A percentile compares a stretch with the other conserved stretches of the same genome.
Evolutionary conservation across 2,888 invertebrate species (phyloP).

Genomic region (Andricus quercusramuli): DNA sequence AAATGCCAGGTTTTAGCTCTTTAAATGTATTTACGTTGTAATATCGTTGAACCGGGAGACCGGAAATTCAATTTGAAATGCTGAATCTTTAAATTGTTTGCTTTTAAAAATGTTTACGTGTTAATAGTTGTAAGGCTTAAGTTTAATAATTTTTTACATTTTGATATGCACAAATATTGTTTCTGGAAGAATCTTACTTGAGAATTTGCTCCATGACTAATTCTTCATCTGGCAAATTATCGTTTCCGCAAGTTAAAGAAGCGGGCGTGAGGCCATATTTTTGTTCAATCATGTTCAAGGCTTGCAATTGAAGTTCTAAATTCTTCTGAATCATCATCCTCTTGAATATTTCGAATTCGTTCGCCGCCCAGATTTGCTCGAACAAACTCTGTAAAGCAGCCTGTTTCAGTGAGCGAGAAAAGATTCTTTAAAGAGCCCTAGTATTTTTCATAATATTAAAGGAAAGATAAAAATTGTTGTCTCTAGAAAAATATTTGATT

Average conservation of each 20-base stretch:
- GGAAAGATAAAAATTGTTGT: not conserved
- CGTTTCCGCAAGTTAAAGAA: constrained; percentile 79
- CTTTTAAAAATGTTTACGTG: no score
- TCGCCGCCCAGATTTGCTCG: constrained; percentile 95
- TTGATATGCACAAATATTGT: no score
- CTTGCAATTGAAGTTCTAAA: constrained; percentile 93
- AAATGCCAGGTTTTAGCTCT: constrained; percentile 42
- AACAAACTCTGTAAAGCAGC: constrained; percentile 80
- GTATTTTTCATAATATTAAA: not conserved
- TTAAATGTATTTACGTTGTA: constrained; percentile 56
- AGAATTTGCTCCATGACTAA: constrained; percentile 83
- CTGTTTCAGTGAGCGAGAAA: constrained; percentile 32
- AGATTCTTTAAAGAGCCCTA: not conserved
- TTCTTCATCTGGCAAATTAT: constrained; percentile 80
- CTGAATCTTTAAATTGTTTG: no score
- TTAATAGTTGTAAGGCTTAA: no score
- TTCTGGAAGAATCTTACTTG: constrained; percentile 75
- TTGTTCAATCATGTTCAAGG: constrained; percentile 90
- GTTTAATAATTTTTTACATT: no score
- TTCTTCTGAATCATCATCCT: constrained; percentile 96
- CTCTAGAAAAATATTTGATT: not conserved
- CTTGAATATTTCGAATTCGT: constrained; percentile 93
- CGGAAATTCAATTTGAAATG: no score
- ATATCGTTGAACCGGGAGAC: no score
- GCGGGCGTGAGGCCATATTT: constrained; percentile 86